phyloP scores from a whole-genome alignment of 2,888 invertebrate species.

The Volucella inanis region DNA sequence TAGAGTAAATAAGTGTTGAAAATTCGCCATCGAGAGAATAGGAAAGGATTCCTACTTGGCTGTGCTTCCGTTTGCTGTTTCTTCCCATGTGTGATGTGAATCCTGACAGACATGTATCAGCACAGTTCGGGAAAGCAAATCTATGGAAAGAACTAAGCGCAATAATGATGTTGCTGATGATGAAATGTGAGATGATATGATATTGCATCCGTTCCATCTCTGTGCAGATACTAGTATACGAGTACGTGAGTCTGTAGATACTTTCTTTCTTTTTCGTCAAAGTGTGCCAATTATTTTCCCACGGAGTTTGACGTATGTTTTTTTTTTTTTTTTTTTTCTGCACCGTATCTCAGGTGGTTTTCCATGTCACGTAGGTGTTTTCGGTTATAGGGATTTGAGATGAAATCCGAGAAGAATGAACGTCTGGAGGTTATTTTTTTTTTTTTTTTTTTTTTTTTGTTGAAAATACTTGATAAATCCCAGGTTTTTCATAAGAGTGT shows the following conservation, averaged over 20 bases:
- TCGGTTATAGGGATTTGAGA: constrained; percentile 30
- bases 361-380: constrained; percentile 39
- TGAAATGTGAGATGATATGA: not conserved
- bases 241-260: not conserved
- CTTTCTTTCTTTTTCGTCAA: too few species aligned
- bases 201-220: constrained; percentile 14
- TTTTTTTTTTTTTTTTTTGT: not conserved
- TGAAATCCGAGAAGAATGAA: constrained; percentile 31
- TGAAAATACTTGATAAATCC: not conserved
- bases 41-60: constrained; percentile 14
- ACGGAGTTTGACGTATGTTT: not conserved
- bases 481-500: not conserved
- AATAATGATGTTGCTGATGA: constrained; percentile 33
- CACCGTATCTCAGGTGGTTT: constrained; percentile 29
- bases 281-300: constrained; percentile 1
- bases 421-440: not conserved
- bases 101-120: constrained; percentile 17
- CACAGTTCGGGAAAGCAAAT: constrained; percentile 16
- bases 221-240: constrained; percentile 7
- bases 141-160: constrained; percentile 37
- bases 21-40: not conserved
- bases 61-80: not conserved
- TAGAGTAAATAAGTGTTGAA: not conserved
- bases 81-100: not conserved
- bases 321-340: not conserved